phyloP scores from a whole-genome alignment of 2,797 vertebrate genomes.

The Tarsius wallacei region DNA sequence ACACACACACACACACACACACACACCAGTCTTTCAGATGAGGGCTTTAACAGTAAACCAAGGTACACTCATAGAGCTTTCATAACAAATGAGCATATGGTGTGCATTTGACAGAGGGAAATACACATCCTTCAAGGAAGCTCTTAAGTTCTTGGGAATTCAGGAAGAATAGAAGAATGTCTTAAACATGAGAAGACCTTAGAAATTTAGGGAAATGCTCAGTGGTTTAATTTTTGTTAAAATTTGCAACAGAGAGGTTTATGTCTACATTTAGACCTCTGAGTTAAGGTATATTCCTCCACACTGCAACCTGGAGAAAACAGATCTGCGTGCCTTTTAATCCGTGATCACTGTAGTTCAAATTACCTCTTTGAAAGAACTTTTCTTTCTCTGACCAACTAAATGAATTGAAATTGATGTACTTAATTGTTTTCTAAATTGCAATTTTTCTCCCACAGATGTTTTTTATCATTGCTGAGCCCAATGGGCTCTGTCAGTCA shows the following conservation, averaged over 20 bases:
- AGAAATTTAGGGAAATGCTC: slow-evolving; percentile 55
- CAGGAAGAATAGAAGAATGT: slow-evolving; percentile 46
- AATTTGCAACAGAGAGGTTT: slow-evolving; percentile 4
- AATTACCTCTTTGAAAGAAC: slow-evolving; percentile 89
- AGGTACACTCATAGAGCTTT: slow-evolving; percentile 33
- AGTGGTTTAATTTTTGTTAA: slow-evolving; percentile 38
- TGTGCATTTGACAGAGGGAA: slow-evolving; percentile 72
- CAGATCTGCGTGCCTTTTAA: slow-evolving; percentile 86
- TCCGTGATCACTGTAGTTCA: slow-evolving; percentile 85
- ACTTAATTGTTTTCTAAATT: slow-evolving; percentile 93
- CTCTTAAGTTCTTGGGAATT: slow-evolving; percentile 61
- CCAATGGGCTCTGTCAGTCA: slow-evolving; percentile 91
- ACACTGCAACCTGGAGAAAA: slow-evolving; percentile 87
- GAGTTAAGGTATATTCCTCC: slow-evolving; percentile 84
- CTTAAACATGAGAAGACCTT: slow-evolving; percentile 64
- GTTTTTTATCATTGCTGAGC: slow-evolving; percentile 91
- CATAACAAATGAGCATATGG: slow-evolving; percentile 65
- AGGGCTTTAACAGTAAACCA: slow-evolving; percentile 32
- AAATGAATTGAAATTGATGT: slow-evolving; percentile 92
- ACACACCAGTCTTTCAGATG: neutral
- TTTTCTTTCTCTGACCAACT: slow-evolving; percentile 89
- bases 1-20: neutral
- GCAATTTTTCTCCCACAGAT: slow-evolving; percentile 91
- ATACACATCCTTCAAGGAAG: slow-evolving; percentile 52
- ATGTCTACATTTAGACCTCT: slow-evolving; percentile 1